phyloP scores from a whole-genome alignment of 2,888 invertebrate genomes.

The Kryphioiulus occultus region DNA sequence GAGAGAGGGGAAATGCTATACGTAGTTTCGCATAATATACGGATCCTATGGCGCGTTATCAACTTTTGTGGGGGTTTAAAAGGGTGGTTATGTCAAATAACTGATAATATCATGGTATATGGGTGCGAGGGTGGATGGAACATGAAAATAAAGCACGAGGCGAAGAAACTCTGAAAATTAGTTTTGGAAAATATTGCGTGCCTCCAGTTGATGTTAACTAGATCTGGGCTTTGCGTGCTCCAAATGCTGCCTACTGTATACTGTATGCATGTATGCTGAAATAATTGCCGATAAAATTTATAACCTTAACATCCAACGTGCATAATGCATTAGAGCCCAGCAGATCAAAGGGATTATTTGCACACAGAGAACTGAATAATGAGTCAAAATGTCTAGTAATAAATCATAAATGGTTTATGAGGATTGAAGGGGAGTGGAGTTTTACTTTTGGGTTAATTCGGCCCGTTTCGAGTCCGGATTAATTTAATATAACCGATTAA shows the following conservation, averaged over 20 bases:
- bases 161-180: not conserved
- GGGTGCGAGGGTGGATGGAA: conserved; percentile 15
- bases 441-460: conserved; percentile 3
- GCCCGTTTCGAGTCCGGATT: not conserved
- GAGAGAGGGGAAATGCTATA: not conserved
- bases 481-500: not conserved
- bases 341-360: conserved; percentile 36
- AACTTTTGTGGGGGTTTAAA: not conserved
- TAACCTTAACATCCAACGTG: conserved; percentile 6
- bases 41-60: conserved; percentile 10
- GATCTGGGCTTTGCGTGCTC: not conserved
- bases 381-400: not conserved
- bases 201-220: not conserved
- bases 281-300: conserved; percentile 39
- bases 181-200: not conserved
- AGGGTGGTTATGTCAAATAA: conserved; percentile 39
- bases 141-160: not conserved
- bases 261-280: too few species aligned
- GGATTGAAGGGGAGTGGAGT: not conserved
- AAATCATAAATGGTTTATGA: conserved; percentile 10
- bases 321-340: not conserved
- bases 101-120: conserved; percentile 16
- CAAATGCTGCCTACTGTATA: not conserved
- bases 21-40: not conserved
- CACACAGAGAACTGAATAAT: not conserved